Conservation (phyloP, 2,888 invertebrate genomes). For the Dinocampus coccinellae region DNA sequence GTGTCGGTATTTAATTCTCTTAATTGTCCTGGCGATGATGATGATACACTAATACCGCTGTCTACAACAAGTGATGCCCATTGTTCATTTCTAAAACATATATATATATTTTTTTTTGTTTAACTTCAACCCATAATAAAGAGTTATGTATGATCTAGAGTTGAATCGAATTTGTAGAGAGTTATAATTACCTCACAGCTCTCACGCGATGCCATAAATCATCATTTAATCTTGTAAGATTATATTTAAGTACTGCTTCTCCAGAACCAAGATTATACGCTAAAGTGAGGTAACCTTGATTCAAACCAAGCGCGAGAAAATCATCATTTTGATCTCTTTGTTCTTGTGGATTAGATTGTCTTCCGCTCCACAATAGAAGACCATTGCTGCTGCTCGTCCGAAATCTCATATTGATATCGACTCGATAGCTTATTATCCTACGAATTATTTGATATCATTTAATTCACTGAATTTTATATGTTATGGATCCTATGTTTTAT, state of each 20-base stretch:
- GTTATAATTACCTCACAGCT: conserved; percentile 76
- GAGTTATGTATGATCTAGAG: background rate
- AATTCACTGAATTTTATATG: background rate
- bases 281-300: conserved; percentile 80
- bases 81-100: conserved; percentile 80
- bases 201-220: conserved; percentile 87
- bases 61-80: conserved; percentile 92
- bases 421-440: conserved; percentile 85
- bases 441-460: conserved; percentile 34
- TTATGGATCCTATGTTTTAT: background rate
- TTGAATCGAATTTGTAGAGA: background rate
- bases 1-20: conserved; percentile 89
- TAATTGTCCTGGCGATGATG: conserved; percentile 86
- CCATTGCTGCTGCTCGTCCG: conserved; percentile 80
- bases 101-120: too few species aligned
- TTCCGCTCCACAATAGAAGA: conserved; percentile 88
- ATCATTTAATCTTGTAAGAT: conserved; percentile 88
- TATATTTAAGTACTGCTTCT: conserved; percentile 86
- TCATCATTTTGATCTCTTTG: conserved; percentile 76
- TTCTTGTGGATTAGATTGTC: conserved; percentile 70
- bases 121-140: background rate
- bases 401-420: conserved; percentile 91
- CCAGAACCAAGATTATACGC: conserved; percentile 91
- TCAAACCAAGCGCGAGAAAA: conserved; percentile 88
- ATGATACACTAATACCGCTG: conserved; percentile 83